These are phyloP conservation scores for Drosophila seguyi DNA, from an alignment of 1,140 invertebrate species.

Conservation along the genomic window DNA sequence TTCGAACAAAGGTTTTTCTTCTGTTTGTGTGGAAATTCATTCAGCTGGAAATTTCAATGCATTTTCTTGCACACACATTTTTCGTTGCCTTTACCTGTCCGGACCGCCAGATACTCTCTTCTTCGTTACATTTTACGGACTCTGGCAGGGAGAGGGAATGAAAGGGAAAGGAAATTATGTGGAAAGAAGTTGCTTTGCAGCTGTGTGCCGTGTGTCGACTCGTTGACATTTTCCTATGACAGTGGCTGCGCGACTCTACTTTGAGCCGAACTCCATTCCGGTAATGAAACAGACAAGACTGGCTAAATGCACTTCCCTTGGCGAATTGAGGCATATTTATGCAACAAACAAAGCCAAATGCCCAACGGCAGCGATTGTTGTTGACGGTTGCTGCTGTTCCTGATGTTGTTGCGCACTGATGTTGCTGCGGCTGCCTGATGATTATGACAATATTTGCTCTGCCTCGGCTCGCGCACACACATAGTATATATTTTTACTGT, in stretches of 20 bases:
- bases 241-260: neutral
- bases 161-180: conserved; percentile 40
- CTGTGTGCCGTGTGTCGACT: conserved; percentile 11
- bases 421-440: conserved; percentile 55
- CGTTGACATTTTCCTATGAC: conserved; percentile 31
- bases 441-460: conserved; percentile 81
- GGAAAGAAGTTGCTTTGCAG: conserved; percentile 43
- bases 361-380: conserved; percentile 44
- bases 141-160: neutral
- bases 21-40: conserved; percentile 29
- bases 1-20: conserved; percentile 34
- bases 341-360: conserved; percentile 63
- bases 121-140: conserved; percentile 24
- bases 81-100: conserved; percentile 29
- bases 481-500: conserved; percentile 53
- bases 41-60: conserved; percentile 43
- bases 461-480: conserved; percentile 46
- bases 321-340: conserved; percentile 36
- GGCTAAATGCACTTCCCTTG: conserved; percentile 17
- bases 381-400: neutral
- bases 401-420: no score
- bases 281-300: conserved; percentile 49
- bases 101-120: neutral
- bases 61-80: conserved; percentile 3
- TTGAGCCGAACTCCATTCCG: conserved; percentile 23